Percentiles rank a stretch among this genome's conserved stretches.
phyloP scores from a whole-genome alignment of 2,888 invertebrate species.

The Orthosia gothica region DNA sequence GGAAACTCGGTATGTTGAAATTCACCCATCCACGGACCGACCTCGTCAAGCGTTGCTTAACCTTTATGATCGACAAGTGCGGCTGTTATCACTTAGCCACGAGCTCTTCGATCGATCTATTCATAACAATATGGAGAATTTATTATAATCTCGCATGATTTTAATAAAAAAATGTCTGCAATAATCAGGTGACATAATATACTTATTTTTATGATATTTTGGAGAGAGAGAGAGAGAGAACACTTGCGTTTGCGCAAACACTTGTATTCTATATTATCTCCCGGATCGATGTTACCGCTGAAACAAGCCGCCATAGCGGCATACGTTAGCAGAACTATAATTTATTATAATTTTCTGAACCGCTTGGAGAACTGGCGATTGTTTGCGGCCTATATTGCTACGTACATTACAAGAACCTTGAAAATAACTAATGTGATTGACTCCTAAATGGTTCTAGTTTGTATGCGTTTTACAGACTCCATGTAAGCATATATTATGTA shows the following conservation, averaged over 20 bases:
- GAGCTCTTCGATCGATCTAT: no score
- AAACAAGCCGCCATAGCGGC: neutral
- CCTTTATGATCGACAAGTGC: no score
- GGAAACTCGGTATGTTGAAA: no score
- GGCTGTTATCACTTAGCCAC: no score
- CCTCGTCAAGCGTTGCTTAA: no score
- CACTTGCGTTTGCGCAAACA: neutral
- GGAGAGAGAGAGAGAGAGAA: neutral
- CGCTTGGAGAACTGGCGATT: neutral
- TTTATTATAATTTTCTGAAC: conserved; percentile 3
- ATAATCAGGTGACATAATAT: no score
- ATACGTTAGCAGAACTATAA: neutral
- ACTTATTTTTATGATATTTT: no score
- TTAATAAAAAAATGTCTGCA: no score
- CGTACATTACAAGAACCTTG: conserved; percentile 3
- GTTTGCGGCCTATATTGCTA: conserved; percentile 14
- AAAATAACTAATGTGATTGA: conserved; percentile 2
- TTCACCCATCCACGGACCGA: no score
- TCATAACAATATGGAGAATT: no score
- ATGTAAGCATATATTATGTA: neutral
- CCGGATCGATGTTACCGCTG: neutral
- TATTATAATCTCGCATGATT: no score
- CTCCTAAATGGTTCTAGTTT: conserved; percentile 16
- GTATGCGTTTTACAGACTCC: neutral
- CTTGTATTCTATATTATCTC: neutral